These are phyloP conservation scores for Scaptodrosophila latifasciaeformis DNA, from an alignment of 2,888 invertebrate species.

Conservation along the genomic window DNA sequence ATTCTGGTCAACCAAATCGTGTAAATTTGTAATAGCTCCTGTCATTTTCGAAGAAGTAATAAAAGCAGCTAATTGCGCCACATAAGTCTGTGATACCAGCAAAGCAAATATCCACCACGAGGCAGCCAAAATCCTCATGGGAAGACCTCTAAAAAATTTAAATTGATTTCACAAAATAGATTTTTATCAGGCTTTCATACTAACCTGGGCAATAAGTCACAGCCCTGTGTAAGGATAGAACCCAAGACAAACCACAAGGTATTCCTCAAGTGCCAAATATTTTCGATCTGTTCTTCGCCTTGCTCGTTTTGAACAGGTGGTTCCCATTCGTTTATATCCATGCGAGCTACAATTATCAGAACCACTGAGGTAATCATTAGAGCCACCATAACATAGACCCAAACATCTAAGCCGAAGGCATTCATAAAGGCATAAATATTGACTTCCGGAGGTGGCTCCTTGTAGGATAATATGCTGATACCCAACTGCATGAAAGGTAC, in stretches of 20 bases:
- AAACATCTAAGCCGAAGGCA: conserved; percentile 89
- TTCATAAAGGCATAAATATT: conserved; percentile 91
- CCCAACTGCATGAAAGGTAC: conserved; percentile 98
- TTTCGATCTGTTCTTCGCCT: conserved; percentile 89
- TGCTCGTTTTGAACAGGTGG: conserved; percentile 91
- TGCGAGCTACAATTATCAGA: conserved; percentile 83
- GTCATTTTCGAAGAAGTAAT: conserved; percentile 92
- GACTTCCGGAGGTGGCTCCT: conserved; percentile 82
- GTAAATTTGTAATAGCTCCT: conserved; percentile 90
- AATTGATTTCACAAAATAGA: background rate
- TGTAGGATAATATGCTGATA: conserved; percentile 91
- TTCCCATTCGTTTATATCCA: conserved; percentile 84
- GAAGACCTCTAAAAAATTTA: conserved; percentile 79
- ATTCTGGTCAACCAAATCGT: conserved; percentile 93
- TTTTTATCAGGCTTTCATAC: background rate
- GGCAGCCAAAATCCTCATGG: conserved; percentile 84
- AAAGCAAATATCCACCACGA: conserved; percentile 90
- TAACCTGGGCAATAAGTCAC: conserved; percentile 91
- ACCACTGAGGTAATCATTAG: conserved; percentile 87
- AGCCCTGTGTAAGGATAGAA: conserved; percentile 93
- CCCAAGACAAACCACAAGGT: conserved; percentile 95
- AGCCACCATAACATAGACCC: conserved; percentile 92
- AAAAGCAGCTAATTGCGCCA: conserved; percentile 96
- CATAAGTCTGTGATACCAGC: conserved; percentile 89
- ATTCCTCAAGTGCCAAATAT: conserved; percentile 90